Base-by-base conservation (phyloP, 2,888 invertebrate species). In the Poecilus cupreus region DNA sequence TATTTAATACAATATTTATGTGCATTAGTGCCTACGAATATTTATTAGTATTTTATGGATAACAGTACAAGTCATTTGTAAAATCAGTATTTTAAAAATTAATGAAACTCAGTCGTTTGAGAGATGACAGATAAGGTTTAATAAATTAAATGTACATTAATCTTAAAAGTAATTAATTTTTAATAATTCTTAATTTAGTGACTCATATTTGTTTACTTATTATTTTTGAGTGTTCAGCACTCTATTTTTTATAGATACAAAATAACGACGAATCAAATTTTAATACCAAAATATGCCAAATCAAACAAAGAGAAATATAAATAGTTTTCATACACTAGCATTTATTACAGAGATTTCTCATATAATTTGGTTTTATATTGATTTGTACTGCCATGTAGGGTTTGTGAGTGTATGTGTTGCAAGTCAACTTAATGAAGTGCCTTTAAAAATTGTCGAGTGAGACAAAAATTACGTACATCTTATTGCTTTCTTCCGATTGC, bases 351-450 rank as follows among this genome's bases (percentile, higher is more conserved):
- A 51, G 51, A 54, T 60, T 22, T 60, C 20, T 46, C 22, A n/a
- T 43, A 46, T 46, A 46, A 13, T 75, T 80, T 80, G 72, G 72
- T 54, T 72, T 68, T 80, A 37, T 57, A 51, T 80, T 80, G 80
- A 80, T 80, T 80, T 80, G 80, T 80, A 80, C 80, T 80, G 80
- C 80, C 80, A 80, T 80, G 80, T 80, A 80, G 80, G 80, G 80
- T 80, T 80, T 80, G 80, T 72, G 80, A 72, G 81, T 81, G 81
- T 81, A 80, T 80, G 81, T 81, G 80, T 80, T 72, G 80, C 80
- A 74, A 72, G 80, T 80, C 60, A 75, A 81, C 80, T 80, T 72
- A 54, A 75, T 39, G 81, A 81, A 81, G 81, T 81, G 81, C 81
- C 81, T 81, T 81, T 75, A 72, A 60, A n/a, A 80, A 72, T 80